A percentile compares a stretch with the other conserved stretches of the same genome.
Conservation (phyloP, 2,113 vertebrate species). For the Grammatotria lemairii region DNA sequence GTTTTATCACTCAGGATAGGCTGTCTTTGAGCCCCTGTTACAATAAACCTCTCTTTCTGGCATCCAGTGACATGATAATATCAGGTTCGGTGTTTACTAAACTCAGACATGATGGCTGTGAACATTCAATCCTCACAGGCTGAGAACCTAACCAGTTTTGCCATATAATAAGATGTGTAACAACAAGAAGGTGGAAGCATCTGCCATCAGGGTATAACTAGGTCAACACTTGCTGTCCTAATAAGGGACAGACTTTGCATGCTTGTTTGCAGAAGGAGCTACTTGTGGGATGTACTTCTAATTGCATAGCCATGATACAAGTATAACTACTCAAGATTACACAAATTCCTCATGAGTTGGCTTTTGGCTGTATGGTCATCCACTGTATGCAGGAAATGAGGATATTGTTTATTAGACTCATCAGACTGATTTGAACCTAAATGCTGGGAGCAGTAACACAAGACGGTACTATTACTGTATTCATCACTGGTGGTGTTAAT, state of each 20-base stretch:
- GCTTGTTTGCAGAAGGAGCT: background rate
- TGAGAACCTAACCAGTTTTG: background rate
- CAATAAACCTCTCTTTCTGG: background rate
- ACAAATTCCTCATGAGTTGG: background rate
- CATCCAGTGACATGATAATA: background rate
- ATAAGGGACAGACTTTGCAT: background rate
- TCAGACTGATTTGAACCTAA: background rate
- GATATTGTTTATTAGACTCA: background rate
- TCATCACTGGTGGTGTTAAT: background rate
- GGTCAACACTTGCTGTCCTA: background rate
- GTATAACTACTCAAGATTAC: background rate
- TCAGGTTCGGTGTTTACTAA: background rate
- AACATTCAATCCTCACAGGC: background rate
- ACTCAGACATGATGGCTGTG: background rate
- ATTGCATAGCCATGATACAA: too few species aligned
- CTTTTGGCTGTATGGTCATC: background rate
- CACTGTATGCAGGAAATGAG: background rate
- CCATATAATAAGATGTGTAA: background rate
- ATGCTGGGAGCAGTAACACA: background rate
- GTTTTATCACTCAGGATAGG: background rate
- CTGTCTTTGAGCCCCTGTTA: background rate
- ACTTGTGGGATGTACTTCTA: too few species aligned
- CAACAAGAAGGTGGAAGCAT: background rate
- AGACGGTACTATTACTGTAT: fast-evolving
- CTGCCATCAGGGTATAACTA: background rate